phyloP scores from a whole-genome alignment of 2,888 invertebrate genomes.

The Tetheella fluctuosa region DNA sequence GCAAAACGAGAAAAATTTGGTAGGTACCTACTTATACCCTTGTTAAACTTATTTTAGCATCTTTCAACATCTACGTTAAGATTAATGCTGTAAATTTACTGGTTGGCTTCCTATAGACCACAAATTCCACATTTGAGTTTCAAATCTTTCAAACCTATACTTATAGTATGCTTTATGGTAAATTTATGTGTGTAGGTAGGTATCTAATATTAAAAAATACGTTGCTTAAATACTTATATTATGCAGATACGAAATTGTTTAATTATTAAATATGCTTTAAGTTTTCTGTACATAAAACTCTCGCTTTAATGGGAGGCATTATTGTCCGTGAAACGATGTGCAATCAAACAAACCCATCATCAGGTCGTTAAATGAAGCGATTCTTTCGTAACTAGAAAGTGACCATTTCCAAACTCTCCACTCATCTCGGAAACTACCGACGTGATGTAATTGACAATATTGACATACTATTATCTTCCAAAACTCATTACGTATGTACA shows the following conservation, averaged over 20 bases:
- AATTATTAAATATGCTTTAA: slow-evolving; percentile 22
- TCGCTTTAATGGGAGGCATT: slow-evolving; percentile 58
- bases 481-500: slow-evolving; percentile 8
- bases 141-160: not conserved
- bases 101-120: not conserved
- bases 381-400: slow-evolving; percentile 79
- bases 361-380: slow-evolving; percentile 68
- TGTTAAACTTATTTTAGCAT: too few species aligned
- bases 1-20: too few species aligned
- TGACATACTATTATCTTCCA: slow-evolving; percentile 23
- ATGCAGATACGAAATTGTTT: slow-evolving; percentile 25
- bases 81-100: not conserved
- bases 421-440: slow-evolving; percentile 8
- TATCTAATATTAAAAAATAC: not conserved
- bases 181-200: not conserved
- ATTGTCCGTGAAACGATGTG: slow-evolving; percentile 45
- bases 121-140: not conserved
- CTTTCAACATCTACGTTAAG: not conserved
- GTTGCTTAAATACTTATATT: not conserved
- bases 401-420: slow-evolving; percentile 48
- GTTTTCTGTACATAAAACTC: slow-evolving; percentile 37
- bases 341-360: slow-evolving; percentile 64
- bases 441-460: slow-evolving; percentile 18
- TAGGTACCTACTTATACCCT: too few species aligned
- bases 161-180: not conserved